Evolutionary conservation across 2,113 vertebrate species (phyloP).

Genomic region (Lagopus leucura): DNA sequence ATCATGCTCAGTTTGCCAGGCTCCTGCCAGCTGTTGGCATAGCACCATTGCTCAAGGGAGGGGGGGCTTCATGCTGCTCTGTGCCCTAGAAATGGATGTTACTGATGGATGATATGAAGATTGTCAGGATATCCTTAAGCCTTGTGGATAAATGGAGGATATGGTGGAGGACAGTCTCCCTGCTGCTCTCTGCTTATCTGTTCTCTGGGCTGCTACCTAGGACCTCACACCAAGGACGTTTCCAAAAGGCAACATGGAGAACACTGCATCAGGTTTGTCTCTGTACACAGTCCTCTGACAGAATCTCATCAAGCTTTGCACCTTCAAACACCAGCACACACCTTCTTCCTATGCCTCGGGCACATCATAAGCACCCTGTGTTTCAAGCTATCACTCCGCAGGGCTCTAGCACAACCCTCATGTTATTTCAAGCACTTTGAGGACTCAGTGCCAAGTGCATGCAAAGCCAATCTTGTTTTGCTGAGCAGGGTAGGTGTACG

Average conservation of each 20-base stretch:
- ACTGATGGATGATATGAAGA: background rate
- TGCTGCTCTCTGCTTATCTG: background rate
- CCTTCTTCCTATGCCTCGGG: background rate
- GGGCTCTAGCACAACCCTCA: background rate
- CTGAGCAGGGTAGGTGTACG: background rate
- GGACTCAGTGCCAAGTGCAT: background rate
- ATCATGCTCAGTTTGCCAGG: background rate
- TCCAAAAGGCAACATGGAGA: background rate
- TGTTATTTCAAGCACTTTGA: background rate
- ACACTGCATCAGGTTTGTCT: background rate
- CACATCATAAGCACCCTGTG: background rate
- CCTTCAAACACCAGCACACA: background rate
- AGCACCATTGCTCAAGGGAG: background rate
- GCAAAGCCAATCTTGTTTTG: background rate
- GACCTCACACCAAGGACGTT: fast-evolving
- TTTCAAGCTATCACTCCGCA: background rate
- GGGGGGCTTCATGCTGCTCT: background rate
- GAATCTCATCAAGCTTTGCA: background rate
- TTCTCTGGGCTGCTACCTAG: background rate
- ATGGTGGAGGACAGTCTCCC: background rate
- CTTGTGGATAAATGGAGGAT: background rate
- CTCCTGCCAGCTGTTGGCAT: background rate
- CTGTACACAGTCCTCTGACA: background rate
- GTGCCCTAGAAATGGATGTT: fast-evolving
- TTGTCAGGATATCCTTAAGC: background rate